Evolutionary conservation across 2,797 vertebrate genomes (phyloP), one percentile per base, ranked within the genome.

Genomic region (Eurystomus glaucurus): DNA sequence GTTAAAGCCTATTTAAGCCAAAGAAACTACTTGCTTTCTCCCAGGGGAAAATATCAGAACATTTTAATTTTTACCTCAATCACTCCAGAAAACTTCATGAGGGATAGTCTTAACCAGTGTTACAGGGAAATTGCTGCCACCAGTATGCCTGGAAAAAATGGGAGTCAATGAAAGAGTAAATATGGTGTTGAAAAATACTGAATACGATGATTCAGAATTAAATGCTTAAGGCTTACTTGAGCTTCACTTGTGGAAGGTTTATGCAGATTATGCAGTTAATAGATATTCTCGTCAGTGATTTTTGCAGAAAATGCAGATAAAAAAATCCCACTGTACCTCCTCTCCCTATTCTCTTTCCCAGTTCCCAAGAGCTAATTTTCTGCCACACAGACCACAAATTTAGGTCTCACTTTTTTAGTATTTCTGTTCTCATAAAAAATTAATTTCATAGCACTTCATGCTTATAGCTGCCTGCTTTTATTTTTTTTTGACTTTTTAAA

Each of bases 61-160:
- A 62, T 95, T 98, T 98, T 98, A 97, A 97, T 97, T 98, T 98
- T 98, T 98, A 96, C 97, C 94, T 97, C 96, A 94, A 48, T 98
- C 96, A 95, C 86, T 96, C 87, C 81, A 95, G 96, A 97, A 98
- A 95, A 97, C 84, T 97, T 98, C 78, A 79, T 69, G 93, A 93
- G 69, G 88, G 87, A 93, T 66, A 84, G 66, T 90, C 77, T 85
- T 78, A 87, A 69, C 83, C 74, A 85, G 74, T 10, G 8, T 96
- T 96, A 66, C 5, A 89, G 85, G 74, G 76, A 95, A 96, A 96
- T 88, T 81, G 58, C 79, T 97, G 81, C 91, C 88, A 93, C 92
- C 71, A 76, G 54, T 91, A 81, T 91, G 79, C 35, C 85, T 95
- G 81, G 83, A 75, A 97, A 97, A 95, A 85, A 78, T 43, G 31